Conservation (phyloP, 1,140 invertebrate genomes). For the Bombyx mandarina region DNA sequence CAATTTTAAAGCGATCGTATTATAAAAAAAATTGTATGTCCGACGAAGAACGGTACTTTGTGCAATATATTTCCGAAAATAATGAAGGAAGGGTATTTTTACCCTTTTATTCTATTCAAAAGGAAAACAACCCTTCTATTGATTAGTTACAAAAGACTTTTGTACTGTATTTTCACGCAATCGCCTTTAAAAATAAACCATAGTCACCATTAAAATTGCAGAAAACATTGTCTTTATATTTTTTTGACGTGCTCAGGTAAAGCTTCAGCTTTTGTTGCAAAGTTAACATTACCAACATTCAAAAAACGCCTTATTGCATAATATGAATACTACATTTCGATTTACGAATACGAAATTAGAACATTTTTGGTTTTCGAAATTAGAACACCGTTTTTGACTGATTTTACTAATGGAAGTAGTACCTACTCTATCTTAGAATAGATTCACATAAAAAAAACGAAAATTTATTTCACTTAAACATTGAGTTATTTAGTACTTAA, state of each 20-base stretch:
- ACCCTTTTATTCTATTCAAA: constrained; percentile 45
- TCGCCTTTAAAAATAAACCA: constrained; percentile 4
- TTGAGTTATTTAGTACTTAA: no score
- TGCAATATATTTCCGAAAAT: constrained; percentile 42
- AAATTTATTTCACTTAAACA: no score
- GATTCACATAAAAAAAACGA: no score
- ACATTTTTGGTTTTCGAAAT: no score
- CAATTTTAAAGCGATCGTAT: neutral
- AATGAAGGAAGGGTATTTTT: constrained; percentile 52
- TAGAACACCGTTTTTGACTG: no score
- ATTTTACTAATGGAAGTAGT: no score
- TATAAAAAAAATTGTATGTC: constrained; percentile 24
- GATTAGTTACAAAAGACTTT: constrained; percentile 33
- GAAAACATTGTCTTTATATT: neutral
- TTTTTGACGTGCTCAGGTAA: neutral
- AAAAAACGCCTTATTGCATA: no score
- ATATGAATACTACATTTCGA: no score
- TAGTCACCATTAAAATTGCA: constrained; percentile 7
- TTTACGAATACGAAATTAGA: no score
- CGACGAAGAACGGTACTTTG: constrained; percentile 36
- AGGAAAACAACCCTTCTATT: constrained; percentile 66
- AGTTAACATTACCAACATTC: no score
- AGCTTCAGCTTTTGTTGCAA: neutral
- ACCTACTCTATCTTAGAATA: no score
- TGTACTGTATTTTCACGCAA: constrained; percentile 64